A percentile compares a stretch with the other conserved stretches of the same genome.
These are phyloP conservation scores for Engraulis encrasicolus DNA, from an alignment of 2,113 vertebrate species.

Conservation along the genomic window DNA sequence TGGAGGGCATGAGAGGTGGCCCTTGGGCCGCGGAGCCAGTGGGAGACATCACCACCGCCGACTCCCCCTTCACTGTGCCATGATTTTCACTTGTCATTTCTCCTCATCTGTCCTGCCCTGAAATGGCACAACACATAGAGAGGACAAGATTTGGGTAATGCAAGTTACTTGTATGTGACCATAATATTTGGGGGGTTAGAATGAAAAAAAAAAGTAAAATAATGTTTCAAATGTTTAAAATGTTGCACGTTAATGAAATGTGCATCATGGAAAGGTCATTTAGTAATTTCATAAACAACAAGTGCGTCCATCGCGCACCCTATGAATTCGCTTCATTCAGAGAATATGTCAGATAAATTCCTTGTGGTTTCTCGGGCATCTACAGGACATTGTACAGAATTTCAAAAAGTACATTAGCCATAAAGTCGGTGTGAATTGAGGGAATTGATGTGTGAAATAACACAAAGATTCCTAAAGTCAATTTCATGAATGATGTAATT, in stretches of 20 bases:
- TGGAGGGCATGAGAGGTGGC: slow-evolving; percentile 88
- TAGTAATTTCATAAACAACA: too few species aligned
- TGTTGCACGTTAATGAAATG: too few species aligned
- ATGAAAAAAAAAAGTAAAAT: not conserved
- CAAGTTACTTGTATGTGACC: not conserved
- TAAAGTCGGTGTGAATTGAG: not conserved
- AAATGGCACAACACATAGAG: not conserved
- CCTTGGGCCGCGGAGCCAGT: slow-evolving; percentile 83
- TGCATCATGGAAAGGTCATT: too few species aligned
- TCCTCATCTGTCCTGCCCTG: slow-evolving; percentile 76
- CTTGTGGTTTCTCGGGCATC: not conserved
- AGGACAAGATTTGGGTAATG: not conserved
- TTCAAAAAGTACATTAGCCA: not conserved
- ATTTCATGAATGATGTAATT: not conserved
- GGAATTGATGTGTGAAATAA: not conserved
- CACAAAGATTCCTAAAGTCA: not conserved
- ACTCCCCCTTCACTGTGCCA: slow-evolving; percentile 85
- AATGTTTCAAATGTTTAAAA: too few species aligned
- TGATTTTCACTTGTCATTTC: slow-evolving; percentile 96
- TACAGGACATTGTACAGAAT: not conserved
- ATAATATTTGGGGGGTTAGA: not conserved
- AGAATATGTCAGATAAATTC: not conserved
- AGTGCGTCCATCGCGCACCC: too few species aligned
- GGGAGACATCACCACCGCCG: slow-evolving; percentile 84
- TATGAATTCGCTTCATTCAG: not conserved